phyloP scores from a whole-genome alignment of 2,888 invertebrate genomes.

The Diaphora mendica region DNA sequence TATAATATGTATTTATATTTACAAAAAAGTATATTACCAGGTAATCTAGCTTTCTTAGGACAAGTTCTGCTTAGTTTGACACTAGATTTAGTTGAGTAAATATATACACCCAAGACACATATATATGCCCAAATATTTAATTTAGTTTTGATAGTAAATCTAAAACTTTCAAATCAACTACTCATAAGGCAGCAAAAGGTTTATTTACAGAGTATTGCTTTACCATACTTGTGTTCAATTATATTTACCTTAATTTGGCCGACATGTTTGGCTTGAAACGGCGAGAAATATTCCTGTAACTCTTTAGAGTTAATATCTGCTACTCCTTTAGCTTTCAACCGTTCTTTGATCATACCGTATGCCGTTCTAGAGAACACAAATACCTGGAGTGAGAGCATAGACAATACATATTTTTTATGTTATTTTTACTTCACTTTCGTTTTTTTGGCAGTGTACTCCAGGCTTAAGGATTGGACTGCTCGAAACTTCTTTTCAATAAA shows the following conservation, averaged over 20 bases:
- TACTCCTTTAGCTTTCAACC: conserved; percentile 92
- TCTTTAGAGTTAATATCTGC: conserved; percentile 91
- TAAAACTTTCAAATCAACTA: no score
- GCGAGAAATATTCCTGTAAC: conserved; percentile 93
- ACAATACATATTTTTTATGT: conserved; percentile 57
- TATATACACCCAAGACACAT: no score
- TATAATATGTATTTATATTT: no score
- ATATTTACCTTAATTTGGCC: conserved; percentile 89
- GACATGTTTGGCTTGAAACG: conserved; percentile 94
- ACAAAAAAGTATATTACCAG: no score
- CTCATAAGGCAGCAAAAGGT: background rate
- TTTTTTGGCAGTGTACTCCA: conserved; percentile 56
- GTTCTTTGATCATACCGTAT: conserved; percentile 93
- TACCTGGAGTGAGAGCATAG: conserved; percentile 89
- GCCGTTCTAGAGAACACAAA: conserved; percentile 95
- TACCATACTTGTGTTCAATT: background rate
- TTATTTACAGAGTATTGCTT: background rate
- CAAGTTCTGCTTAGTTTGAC: no score
- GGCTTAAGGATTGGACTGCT: conserved; percentile 50
- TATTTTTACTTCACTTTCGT: conserved; percentile 22
- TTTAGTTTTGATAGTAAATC: no score
- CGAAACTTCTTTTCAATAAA: conserved; percentile 56
- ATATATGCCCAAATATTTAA: no score
- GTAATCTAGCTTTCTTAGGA: no score
- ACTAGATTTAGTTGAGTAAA: no score